Evolutionary conservation across 2,113 vertebrate species (phyloP), one percentile per base, ranked within the genome.

Genomic region (Tychaedon coryphoeus): DNA sequence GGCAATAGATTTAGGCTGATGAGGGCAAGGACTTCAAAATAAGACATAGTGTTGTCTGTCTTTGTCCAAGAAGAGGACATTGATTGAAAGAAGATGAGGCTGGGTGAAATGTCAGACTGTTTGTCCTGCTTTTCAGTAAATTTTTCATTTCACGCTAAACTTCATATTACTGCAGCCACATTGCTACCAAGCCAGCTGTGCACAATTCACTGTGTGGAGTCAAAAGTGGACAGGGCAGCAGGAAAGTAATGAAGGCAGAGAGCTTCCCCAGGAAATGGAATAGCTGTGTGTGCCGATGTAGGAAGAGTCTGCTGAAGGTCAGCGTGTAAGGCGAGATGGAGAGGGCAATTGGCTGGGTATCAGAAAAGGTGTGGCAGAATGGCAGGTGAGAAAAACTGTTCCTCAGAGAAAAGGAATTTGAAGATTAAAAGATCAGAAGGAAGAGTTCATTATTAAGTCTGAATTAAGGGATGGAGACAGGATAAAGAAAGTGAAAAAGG

Each of bases 341-440:
- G 67, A 40, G 64, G 61, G 16, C 45, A 82, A 29, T 81, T 91
- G 74, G 23, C 84, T 81, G 79, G 31, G 38, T 85, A 47, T 85
- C 57, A 78, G 76, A 34, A 85, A 72, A 95, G 17, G 38, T 80
- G 54, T 77, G 83, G 24, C 57, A 65, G 61, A 64, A 53, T 91
- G 77, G 34, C 76, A 95, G 48, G 28, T 85, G 81, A 90, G 73
- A 13, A 90, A 58, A 72, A 54, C 45, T 89, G 33, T 20, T 92
- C 80, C 51, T 61, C 50, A 72, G 56, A 90, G 79, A 45, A 89
- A 38, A 86, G n/a, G 31, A 80, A 51, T 76, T 82, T 81, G 74
- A 82, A 94, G 67, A 85, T 62, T 57, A 73, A 76, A 94, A 79
- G 67, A 94, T 87, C 53, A 90, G 81, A 90, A 84, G 66, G 56